A percentile compares a stretch with the other conserved stretches of the same genome.
phyloP scores from a whole-genome alignment of 2,113 vertebrate genomes.

The Hippocampus mohnikei region DNA sequence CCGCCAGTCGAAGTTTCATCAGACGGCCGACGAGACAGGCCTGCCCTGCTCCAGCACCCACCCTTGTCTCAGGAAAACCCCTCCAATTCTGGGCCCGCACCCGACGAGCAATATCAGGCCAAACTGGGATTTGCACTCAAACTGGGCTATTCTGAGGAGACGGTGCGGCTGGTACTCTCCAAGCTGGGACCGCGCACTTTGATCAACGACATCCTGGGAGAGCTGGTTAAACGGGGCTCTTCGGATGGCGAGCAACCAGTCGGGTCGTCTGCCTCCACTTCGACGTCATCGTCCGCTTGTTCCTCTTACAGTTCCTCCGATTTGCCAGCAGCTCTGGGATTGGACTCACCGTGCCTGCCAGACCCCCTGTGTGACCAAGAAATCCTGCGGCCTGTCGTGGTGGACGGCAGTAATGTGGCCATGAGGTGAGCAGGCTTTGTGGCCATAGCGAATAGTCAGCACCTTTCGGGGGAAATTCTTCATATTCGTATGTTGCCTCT shows the following conservation, averaged over 20 bases:
- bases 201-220: slow-evolving; percentile 95
- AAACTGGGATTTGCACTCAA: slow-evolving; percentile 98
- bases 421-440: slow-evolving; percentile 82
- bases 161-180: slow-evolving; percentile 87
- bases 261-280: slow-evolving; percentile 67
- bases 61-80: background rate
- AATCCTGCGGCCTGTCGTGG: slow-evolving; percentile 89
- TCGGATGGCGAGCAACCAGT: slow-evolving; percentile 79
- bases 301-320: slow-evolving; percentile 75
- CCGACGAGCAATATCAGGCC: slow-evolving; percentile 82
- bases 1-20: slow-evolving; percentile 63
- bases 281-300: slow-evolving; percentile 58
- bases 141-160: slow-evolving; percentile 93
- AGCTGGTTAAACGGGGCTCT: slow-evolving; percentile 94
- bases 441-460: background rate
- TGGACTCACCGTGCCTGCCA: slow-evolving; percentile 82
- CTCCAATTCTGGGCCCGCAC: background rate
- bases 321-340: slow-evolving; percentile 78
- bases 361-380: slow-evolving; percentile 81
- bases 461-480: background rate
- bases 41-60: slow-evolving; percentile 4
- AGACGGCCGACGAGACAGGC: slow-evolving; percentile 4
- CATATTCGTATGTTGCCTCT: background rate
- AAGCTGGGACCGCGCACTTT: slow-evolving; percentile 93
- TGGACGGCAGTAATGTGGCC: slow-evolving; percentile 96